Base-by-base conservation (phyloP, 2,888 invertebrate genomes). In the Phania funesta region DNA sequence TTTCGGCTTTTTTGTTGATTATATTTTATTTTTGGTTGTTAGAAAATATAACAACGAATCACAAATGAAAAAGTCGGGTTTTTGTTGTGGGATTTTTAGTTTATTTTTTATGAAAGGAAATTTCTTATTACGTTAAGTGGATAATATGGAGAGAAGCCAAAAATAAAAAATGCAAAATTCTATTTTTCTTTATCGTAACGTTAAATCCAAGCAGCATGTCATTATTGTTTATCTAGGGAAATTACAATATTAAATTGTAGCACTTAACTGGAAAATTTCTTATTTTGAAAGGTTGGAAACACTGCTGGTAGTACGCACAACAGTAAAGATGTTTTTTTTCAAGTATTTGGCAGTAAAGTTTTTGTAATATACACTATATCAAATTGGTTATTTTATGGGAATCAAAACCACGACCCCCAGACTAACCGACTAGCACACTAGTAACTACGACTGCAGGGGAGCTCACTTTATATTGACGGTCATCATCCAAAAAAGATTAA, bases 61-160 rank as follows among this genome's bases (percentile, higher is more conserved):
- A 58, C 52, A 70, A 62, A 67, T 64, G 56, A 78, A 71, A 60
- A 77, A 65, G 22, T 20, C 2, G 2, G 26, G 11, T 71, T 67
- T 79, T 74, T 65, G 29, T 65, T 75, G 38, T 29, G 38, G 16
- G 11, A 38, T 73, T 60, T 32, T 44, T 44, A 26, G 26, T 29
- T 67, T 48, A 6, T 48, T 22, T 48, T 48, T 48, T 48, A 26
- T 32, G 32, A 74, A 60, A 67, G 67, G 76, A 84, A 85, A 86
- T 86, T 87, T 86, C 87, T 87, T 87, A 87, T 87, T 87, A 87
- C 85, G 85, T 87, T 86, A 87, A 87, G 87, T 87, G 87, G 86
- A 87, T 87, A 85, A 86, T 86, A 86, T 86, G 87, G 86, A 87
- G 86, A 86, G 86, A 86, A 87, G 87, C 87, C 87, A 87, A 32